Evolutionary conservation across 2,888 invertebrate species (phyloP).

Genomic region (Euspilapteryx auroguttella): DNA sequence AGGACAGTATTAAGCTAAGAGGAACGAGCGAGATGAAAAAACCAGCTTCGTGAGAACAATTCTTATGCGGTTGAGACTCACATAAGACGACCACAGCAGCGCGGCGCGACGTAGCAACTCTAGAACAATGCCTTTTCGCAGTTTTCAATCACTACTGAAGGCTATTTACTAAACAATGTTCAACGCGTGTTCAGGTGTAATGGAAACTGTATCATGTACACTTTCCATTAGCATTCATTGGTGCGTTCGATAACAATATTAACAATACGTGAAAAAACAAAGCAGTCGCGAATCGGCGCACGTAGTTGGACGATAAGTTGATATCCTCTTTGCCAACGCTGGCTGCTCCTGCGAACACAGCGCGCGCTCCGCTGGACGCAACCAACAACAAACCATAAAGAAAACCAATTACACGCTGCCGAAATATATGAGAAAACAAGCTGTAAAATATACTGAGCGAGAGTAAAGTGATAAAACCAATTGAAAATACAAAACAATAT

Average conservation of each 20-base stretch:
- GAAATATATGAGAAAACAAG: constrained; percentile 18
- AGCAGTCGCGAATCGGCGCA: too few relatives aligned
- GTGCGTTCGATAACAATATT: constrained; percentile 5
- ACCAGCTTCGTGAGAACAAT: constrained; percentile 40
- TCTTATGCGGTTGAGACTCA: constrained; percentile 24
- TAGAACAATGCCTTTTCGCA: constrained; percentile 2
- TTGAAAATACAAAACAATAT: too few relatives aligned
- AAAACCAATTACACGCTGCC: constrained; percentile 48
- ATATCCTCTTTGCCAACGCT: not conserved
- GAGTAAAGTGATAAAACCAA: too few relatives aligned
- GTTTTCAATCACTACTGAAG: constrained; percentile 1
- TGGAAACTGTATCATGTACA: constrained; percentile 1
- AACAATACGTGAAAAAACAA: not conserved
- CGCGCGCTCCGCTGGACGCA: too few relatives aligned
- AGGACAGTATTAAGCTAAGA: constrained; percentile 12
- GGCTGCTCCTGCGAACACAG: not conserved
- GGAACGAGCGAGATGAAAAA: constrained; percentile 24
- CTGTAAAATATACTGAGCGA: too few relatives aligned
- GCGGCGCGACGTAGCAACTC: constrained; percentile 16
- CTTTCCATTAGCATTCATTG: constrained; percentile 5
- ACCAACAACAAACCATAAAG: constrained; percentile 31
- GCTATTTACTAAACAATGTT: constrained; percentile 1
- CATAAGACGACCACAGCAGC: constrained; percentile 22
- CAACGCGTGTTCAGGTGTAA: constrained; percentile 3
- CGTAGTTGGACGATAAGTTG: not conserved